Conservation (phyloP, 2,888 invertebrate genomes). For the Operophtera brumata region DNA sequence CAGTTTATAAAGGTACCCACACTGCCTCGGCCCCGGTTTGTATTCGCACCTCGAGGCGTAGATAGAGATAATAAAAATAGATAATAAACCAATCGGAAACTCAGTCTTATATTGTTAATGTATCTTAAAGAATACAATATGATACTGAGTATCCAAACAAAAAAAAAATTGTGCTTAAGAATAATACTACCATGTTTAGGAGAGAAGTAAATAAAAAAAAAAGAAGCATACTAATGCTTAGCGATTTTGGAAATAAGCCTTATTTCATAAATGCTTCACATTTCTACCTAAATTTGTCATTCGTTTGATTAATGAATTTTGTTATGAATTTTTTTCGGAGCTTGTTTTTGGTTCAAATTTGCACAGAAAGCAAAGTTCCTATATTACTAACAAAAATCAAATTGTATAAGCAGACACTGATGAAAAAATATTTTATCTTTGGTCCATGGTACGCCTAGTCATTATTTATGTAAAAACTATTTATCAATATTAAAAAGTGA, state of each 20-base stretch:
- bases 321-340: constrained; percentile 33
- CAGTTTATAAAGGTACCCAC: constrained; percentile 64
- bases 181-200: constrained; percentile 60
- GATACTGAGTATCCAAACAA: constrained; percentile 44
- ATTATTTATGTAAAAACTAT: constrained; percentile 73
- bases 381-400: constrained; percentile 59
- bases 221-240: constrained; percentile 57
- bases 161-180: constrained; percentile 67
- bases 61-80: constrained; percentile 70
- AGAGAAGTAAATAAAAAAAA: constrained; percentile 48
- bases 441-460: constrained; percentile 77
- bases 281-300: constrained; percentile 40
- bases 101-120: constrained; percentile 41
- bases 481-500: constrained; percentile 61
- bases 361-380: constrained; percentile 77
- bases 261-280: constrained; percentile 62
- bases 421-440: constrained; percentile 53
- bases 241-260: constrained; percentile 52
- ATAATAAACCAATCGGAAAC: constrained; percentile 48
- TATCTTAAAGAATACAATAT: constrained; percentile 31
- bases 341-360: constrained; percentile 48
- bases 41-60: constrained; percentile 73
- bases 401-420: constrained; percentile 47
- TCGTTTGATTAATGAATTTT: constrained; percentile 36
- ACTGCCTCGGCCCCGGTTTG: constrained; percentile 55